Base-by-base conservation (phyloP, 1,140 invertebrate species). In the Ephestia elutella region DNA sequence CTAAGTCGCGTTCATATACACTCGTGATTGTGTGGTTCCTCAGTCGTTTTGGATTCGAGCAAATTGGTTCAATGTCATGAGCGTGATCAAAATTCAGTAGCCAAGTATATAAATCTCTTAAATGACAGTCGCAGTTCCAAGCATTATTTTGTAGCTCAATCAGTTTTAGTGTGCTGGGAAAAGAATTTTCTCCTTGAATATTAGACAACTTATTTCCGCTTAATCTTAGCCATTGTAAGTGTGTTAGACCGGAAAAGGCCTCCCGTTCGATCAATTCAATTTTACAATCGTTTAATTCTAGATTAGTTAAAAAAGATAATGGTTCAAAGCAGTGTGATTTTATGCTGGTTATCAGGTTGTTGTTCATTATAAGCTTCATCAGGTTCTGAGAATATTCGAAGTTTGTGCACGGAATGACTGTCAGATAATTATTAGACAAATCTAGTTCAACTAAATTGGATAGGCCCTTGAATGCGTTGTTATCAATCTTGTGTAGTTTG, bases 401-500 rank as follows among this genome's bases (percentile, higher is more conserved):
- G 13, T 95, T 93, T 35, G 92, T 91, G 10, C 93, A 92, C 1
- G 96, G 96, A 65, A 97, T 91, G 30, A 92, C 86, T 21, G 92
- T 91, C 64, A 97, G 87, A 54, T 92, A 90, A 85, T 98, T 98
- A 65, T 94, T 91, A 9, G 94, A 95, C 0, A 98, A 87, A 89
- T 98, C 96, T 63, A 98, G 87, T 82, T 97, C 96, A 2, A 98
- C 95, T 15, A 98, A 89, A 80, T 97, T 97, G 8, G 94, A 93
- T 19, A 98, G 90, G 0, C 96, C 95, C 21, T 92, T 90, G 77
- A 97, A 96, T 2, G 96, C 93, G 63, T 91, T 90, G 59, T 93
- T 92, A 70, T 96, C 93, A 58, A 97, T 93, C 64, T 92, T 92
- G 67, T 91, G 92, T 57, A 98, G 90, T 61, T 92, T 91, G 75